Base-by-base conservation (phyloP, 2,888 invertebrate genomes). In the Ramazzottius varieornatus region DNA sequence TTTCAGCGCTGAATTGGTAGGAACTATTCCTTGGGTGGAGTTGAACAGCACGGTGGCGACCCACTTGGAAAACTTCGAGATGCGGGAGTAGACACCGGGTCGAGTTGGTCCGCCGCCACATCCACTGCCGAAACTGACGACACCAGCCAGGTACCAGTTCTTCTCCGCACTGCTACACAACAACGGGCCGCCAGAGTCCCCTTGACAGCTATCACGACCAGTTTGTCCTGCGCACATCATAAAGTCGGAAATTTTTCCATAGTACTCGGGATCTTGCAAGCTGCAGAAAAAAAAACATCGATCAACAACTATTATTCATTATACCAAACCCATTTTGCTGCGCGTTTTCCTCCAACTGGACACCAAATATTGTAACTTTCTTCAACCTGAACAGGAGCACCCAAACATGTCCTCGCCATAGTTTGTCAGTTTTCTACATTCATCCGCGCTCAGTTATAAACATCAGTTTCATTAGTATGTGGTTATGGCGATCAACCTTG, bases 71-170 rank as follows among this genome's bases (percentile, higher is more conserved):
- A 54, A 54, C 29, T 54, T 54, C 29, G 54, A 54, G 20, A 54
- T 54, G 8, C 54, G 20, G 20, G 54, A 54, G 54, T 54, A 54
- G 4, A 54, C 54, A 13, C 54, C 54, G 20, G 54, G 54, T 29
- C 54, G 54, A 4, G 54, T 54, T 4, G 54, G 29, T 54, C 54
- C 54, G 4, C 54, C 54, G 29, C 54, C 54, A 29, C 54, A 54
- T 13, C 54, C 54, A 54, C 54, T 54, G 29, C 54, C 54, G 54
- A 54, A 54, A 29, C 54, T 54, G n/a, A 54, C 54, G 20, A 54
- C 54, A 54, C 54, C 54, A 4, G 54, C 54, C 29, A 54, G 54
- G 29, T 16, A 54, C 54, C 54, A 54, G 20, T 40, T 40, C 16
- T 54, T 54, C 24, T 54, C 24, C 4, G 8, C 54, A 8, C 16